Evolutionary conservation across 2,797 vertebrate species (phyloP).

Genomic region (Psittacula derbiana): DNA sequence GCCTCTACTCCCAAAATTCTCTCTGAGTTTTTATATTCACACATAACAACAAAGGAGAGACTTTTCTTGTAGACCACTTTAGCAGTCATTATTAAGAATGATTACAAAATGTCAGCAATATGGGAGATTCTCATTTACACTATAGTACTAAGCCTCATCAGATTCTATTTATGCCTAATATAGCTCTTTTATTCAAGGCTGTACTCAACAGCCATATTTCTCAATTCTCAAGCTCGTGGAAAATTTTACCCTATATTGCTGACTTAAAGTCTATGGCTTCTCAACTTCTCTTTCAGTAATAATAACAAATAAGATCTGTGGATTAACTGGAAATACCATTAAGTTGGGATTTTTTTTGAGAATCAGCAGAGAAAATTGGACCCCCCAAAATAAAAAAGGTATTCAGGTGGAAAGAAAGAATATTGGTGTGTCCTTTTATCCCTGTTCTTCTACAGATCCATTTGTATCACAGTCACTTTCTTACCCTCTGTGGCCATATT

Average conservation of each 20-base stretch:
- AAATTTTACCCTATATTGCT: neutral
- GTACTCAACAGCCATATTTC: neutral
- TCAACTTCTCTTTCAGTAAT: neutral
- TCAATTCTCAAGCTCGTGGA: neutral
- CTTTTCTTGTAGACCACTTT: neutral
- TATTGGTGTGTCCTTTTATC: neutral
- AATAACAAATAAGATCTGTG: neutral
- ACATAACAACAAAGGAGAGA: neutral
- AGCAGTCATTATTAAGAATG: neutral
- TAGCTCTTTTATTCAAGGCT: neutral
- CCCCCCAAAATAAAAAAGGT: accelerated
- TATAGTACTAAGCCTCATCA: neutral
- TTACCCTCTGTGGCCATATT: neutral
- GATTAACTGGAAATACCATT: neutral
- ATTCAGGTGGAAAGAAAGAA: neutral
- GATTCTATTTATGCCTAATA: neutral
- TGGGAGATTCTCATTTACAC: neutral
- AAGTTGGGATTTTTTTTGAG: neutral
- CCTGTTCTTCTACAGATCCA: neutral
- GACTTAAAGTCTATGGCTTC: neutral
- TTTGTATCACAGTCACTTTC: neutral
- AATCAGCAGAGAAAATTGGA: neutral
- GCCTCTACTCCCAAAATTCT: neutral
- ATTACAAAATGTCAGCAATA: neutral
- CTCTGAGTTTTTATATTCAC: neutral